Percentiles rank a stretch among this genome's conserved stretches.
Evolutionary conservation across 2,888 invertebrate genomes (phyloP).

Genomic region (Notodonta dromedarius): DNA sequence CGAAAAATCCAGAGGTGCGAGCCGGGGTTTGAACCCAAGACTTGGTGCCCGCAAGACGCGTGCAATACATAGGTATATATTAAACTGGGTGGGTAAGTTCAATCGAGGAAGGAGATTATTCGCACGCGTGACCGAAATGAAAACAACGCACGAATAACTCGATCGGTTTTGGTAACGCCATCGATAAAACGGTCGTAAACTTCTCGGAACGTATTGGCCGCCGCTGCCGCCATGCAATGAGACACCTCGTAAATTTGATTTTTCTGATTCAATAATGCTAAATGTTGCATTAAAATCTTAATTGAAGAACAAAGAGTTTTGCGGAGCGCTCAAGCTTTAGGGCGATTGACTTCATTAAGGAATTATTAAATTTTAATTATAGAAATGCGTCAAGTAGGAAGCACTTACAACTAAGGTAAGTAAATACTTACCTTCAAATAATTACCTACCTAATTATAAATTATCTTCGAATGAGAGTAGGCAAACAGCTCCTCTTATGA

Average conservation of each 20-base stretch:
- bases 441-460: not conserved
- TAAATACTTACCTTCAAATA: not conserved
- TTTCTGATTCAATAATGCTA: slow-evolving; percentile 22
- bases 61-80: not conserved
- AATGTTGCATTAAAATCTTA: not conserved
- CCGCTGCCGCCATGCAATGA: slow-evolving; percentile 43
- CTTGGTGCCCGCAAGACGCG: too few relatives aligned
- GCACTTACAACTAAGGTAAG: not conserved
- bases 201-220: slow-evolving; percentile 45
- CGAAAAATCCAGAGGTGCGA: too few relatives aligned
- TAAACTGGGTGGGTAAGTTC: slow-evolving; percentile 16
- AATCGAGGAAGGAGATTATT: slow-evolving; percentile 36
- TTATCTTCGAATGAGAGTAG: not conserved
- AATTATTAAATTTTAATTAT: not conserved
- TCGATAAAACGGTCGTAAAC: slow-evolving; percentile 61
- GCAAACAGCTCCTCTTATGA: slow-evolving; percentile 3
- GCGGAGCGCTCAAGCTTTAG: not conserved
- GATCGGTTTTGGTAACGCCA: slow-evolving; percentile 62
- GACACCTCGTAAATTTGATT: slow-evolving; percentile 59
- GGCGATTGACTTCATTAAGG: not conserved
- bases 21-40: too few relatives aligned
- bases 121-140: slow-evolving; percentile 70
- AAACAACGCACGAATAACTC: slow-evolving; percentile 67
- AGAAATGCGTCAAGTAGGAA: not conserved
- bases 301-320: not conserved